Conservation (phyloP, 2,888 invertebrate genomes). For the Ditylenchus weischeri region DNA sequence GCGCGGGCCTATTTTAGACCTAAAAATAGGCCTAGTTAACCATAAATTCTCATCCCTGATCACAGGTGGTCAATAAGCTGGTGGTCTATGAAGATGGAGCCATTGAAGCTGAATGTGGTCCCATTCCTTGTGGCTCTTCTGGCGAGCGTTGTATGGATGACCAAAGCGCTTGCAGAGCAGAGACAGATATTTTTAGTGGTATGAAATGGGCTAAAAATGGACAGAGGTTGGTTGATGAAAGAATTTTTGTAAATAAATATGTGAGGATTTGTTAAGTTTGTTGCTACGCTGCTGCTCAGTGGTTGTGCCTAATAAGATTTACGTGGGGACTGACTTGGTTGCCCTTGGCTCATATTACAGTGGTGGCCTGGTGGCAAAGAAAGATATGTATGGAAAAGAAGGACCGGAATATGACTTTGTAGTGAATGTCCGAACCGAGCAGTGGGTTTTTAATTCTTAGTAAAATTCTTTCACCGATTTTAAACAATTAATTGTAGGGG, state of each 20-base stretch:
- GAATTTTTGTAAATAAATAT: conserved; percentile 10
- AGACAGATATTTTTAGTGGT: conserved; percentile 50
- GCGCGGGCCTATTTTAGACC: too few species aligned
- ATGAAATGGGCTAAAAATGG: conserved; percentile 56
- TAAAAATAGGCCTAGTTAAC: too few species aligned
- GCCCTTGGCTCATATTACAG: conserved; percentile 49
- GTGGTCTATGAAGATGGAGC: conserved; percentile 57
- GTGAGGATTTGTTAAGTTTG: conserved; percentile 34
- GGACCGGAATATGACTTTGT: conserved; percentile 56
- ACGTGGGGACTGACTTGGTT: conserved; percentile 56
- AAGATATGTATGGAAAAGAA: conserved; percentile 47
- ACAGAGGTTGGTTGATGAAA: conserved; percentile 38
- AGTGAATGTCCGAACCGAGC: conserved; percentile 53
- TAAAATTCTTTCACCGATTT: not conserved
- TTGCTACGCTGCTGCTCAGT: conserved; percentile 52
- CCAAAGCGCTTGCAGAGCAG: conserved; percentile 28
- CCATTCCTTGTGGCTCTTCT: conserved; percentile 54
- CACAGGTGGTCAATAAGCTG: conserved; percentile 54
- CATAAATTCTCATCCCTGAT: too few species aligned
- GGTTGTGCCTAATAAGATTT: conserved; percentile 46
- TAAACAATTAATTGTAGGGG: conserved; percentile 37
- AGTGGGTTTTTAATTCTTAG: conserved; percentile 32
- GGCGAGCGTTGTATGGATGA: conserved; percentile 37
- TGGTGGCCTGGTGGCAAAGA: conserved; percentile 49
- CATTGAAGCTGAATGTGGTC: conserved; percentile 57